These are phyloP conservation scores for Pristionchus japonicus DNA, from an alignment of 2,888 invertebrate genomes.

Conservation along the genomic window DNA sequence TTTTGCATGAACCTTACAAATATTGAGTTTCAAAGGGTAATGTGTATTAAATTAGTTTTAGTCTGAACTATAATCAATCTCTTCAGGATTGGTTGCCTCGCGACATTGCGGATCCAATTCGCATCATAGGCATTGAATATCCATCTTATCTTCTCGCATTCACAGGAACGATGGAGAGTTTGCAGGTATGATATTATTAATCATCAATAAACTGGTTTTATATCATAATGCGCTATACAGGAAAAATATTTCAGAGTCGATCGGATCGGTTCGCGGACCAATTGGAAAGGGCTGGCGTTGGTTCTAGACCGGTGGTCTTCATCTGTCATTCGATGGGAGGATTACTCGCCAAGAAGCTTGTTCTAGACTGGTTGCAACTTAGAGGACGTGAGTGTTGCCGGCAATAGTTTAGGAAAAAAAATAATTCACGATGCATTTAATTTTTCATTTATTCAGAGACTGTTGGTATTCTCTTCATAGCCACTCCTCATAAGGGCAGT, in stretches of 20 bases:
- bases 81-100: slow-evolving; percentile 67
- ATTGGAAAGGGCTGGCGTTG: slow-evolving; percentile 64
- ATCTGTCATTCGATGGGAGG: slow-evolving; percentile 73
- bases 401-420: not conserved
- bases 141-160: slow-evolving; percentile 65
- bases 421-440: too few species aligned
- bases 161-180: slow-evolving; percentile 58
- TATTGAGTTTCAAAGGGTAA: not conserved
- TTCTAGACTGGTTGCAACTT: slow-evolving; percentile 62
- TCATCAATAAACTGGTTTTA: too few species aligned
- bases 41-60: too few species aligned
- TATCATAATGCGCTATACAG: too few species aligned
- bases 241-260: slow-evolving; percentile 53
- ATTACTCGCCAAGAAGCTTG: slow-evolving; percentile 67
- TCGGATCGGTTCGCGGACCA: slow-evolving; percentile 56
- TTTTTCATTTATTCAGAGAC: slow-evolving; percentile 13
- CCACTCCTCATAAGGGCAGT: slow-evolving; percentile 70
- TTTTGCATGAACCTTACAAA: not conserved
- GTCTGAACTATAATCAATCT: not conserved
- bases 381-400: slow-evolving; percentile 42
- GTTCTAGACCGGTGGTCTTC: slow-evolving; percentile 68
- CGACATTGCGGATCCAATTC: slow-evolving; percentile 63
- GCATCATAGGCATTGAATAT: slow-evolving; percentile 70
- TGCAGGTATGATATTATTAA: too few species aligned
- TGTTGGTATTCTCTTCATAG: slow-evolving; percentile 70